Conservation (phyloP, 1,140 invertebrate species). For the Hylaeus volcanicus region DNA sequence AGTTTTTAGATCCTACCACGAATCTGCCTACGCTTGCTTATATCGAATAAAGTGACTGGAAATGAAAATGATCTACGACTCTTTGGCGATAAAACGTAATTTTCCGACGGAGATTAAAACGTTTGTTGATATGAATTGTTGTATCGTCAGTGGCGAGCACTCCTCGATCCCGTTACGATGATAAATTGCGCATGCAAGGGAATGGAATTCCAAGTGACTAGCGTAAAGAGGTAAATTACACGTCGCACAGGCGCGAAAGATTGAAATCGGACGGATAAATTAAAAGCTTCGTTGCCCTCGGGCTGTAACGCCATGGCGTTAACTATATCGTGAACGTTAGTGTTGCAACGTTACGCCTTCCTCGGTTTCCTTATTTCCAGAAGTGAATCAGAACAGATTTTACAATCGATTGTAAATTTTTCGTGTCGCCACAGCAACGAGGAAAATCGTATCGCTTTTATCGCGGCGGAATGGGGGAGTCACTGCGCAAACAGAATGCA, state of each 20-base stretch:
- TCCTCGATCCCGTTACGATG: conserved; percentile 19
- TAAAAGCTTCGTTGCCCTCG: background rate
- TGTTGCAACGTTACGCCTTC: no score
- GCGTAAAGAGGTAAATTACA: conserved; percentile 3
- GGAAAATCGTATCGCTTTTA: background rate
- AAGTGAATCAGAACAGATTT: no score
- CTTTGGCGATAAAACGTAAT: background rate
- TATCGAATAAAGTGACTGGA: background rate
- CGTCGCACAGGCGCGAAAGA: background rate
- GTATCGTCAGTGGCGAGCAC: background rate
- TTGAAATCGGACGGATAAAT: background rate
- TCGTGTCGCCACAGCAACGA: background rate
- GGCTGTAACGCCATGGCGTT: background rate
- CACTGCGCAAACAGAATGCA: conserved; percentile 33
- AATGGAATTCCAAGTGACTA: conserved; percentile 27
- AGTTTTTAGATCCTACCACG: no score
- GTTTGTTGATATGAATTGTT: background rate
- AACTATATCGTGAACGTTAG: background rate
- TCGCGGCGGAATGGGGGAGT: background rate
- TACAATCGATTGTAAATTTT: background rate
- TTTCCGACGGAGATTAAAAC: conserved; percentile 15
- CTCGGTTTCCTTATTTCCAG: no score
- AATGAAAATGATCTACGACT: conserved; percentile 25
- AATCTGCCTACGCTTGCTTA: no score
- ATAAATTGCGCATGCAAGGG: conserved; percentile 16